A percentile compares a stretch with the other conserved stretches of the same genome.
These are phyloP conservation scores for Standfussiana lucernea DNA, from an alignment of 2,888 invertebrate genomes.

Conservation along the genomic window DNA sequence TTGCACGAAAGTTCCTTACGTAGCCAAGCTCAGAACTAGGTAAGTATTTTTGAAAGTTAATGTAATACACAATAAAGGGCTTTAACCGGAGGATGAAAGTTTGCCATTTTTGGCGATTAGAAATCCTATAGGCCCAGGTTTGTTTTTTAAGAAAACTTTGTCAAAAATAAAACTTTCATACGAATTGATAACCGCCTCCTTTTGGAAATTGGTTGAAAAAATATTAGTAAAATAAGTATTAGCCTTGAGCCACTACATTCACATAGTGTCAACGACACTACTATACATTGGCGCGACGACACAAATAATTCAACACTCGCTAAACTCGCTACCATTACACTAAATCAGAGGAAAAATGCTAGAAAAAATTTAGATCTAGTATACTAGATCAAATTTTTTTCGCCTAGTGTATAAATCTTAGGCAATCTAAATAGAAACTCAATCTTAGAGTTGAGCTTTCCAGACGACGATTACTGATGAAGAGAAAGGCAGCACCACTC, in stretches of 20 bases:
- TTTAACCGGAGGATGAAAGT: neutral
- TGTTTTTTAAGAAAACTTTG: neutral
- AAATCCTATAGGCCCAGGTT: neutral
- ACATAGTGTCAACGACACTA: slow-evolving; percentile 16
- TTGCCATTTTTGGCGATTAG: neutral
- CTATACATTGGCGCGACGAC: neutral
- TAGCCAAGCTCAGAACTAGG: neutral
- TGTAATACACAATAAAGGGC: neutral
- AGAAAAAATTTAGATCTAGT: slow-evolving; percentile 33
- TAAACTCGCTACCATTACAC: slow-evolving; percentile 8
- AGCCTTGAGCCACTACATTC: neutral
- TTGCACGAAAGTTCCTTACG: neutral
- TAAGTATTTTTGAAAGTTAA: neutral
- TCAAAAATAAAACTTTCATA: too few relatives aligned
- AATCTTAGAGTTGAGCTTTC: slow-evolving; percentile 30
- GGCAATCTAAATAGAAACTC: slow-evolving; percentile 28
- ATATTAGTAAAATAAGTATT: neutral
- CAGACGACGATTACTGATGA: slow-evolving; percentile 11
- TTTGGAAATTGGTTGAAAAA: neutral
- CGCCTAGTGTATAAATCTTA: slow-evolving; percentile 44
- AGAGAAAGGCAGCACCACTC: neutral
- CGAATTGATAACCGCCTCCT: too few relatives aligned
- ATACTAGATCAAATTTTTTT: too few relatives aligned
- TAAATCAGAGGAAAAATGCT: slow-evolving; percentile 29
- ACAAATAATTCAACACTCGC: slow-evolving; percentile 27